These are phyloP conservation scores for Vipera latastei DNA, from an alignment of 2,797 vertebrate species.

Conservation along the genomic window DNA sequence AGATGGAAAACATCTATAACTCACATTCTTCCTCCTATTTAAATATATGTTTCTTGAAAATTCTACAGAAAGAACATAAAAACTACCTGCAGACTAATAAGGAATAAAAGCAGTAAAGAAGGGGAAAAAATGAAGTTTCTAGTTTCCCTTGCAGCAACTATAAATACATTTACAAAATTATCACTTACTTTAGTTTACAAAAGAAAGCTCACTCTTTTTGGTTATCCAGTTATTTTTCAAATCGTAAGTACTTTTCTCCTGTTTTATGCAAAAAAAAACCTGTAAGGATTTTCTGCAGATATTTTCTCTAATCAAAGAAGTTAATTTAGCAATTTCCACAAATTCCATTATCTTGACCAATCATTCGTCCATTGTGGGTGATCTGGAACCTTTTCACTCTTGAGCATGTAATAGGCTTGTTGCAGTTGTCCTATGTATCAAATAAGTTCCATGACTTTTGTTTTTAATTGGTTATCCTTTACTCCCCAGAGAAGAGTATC, in stretches of 20 bases:
- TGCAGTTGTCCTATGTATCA: neutral
- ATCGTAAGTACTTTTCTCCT: neutral
- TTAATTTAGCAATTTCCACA: neutral
- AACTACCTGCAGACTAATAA: neutral
- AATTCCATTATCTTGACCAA: neutral
- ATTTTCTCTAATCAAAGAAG: neutral
- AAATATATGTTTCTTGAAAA: neutral
- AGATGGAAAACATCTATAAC: neutral
- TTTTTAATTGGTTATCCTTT: neutral
- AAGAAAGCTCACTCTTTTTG: neutral
- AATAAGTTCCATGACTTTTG: neutral
- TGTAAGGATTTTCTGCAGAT: neutral
- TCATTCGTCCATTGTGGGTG: neutral
- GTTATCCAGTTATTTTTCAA: neutral
- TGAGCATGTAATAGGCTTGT: neutral
- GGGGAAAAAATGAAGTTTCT: neutral
- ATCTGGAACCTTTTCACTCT: neutral
- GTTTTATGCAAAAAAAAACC: neutral
- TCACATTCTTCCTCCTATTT: neutral
- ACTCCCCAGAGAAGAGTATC: neutral
- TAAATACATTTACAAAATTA: neutral
- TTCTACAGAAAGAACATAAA: neutral
- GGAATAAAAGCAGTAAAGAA: neutral
- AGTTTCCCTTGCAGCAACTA: neutral
- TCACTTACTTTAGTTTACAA: neutral